Evolutionary conservation across 2,113 vertebrate species (phyloP).

Genomic region (Ivindomyrus marchei): DNA sequence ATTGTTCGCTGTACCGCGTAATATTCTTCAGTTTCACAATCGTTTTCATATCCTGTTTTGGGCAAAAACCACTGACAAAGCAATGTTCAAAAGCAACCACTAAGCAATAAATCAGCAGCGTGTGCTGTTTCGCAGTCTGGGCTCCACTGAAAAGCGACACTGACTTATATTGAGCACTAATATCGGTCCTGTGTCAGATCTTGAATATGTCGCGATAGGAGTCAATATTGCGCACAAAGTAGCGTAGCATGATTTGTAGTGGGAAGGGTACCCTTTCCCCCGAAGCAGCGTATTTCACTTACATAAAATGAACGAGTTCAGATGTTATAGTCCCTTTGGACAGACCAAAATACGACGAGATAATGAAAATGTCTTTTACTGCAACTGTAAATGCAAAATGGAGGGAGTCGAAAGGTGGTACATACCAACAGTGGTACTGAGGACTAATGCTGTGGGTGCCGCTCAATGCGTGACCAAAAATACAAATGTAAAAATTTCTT

Average conservation of each 20-base stretch:
- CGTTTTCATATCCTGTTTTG: slow-evolving; percentile 22
- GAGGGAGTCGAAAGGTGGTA: background rate
- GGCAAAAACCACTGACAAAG: slow-evolving; percentile 12
- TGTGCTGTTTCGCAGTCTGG: background rate
- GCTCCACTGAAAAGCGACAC: background rate
- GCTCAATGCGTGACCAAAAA: background rate
- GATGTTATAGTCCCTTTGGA: background rate
- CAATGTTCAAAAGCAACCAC: background rate
- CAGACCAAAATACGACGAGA: background rate
- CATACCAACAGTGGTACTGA: background rate
- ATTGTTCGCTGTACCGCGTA: slow-evolving; percentile 15
- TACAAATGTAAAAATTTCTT: background rate
- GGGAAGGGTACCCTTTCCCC: background rate
- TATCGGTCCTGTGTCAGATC: background rate
- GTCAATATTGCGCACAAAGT: background rate
- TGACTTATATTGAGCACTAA: slow-evolving; percentile 6
- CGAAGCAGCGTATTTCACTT: background rate
- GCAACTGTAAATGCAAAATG: background rate
- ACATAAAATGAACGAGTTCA: background rate
- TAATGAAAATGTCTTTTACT: background rate
- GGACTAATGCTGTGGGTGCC: background rate
- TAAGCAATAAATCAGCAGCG: background rate
- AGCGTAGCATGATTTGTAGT: background rate
- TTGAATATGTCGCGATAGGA: background rate
- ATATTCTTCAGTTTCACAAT: slow-evolving; percentile 15